A percentile compares a stretch with the other conserved stretches of the same genome.
phyloP scores from a whole-genome alignment of 2,113 vertebrate genomes.

The Syrmaticus mikado region DNA sequence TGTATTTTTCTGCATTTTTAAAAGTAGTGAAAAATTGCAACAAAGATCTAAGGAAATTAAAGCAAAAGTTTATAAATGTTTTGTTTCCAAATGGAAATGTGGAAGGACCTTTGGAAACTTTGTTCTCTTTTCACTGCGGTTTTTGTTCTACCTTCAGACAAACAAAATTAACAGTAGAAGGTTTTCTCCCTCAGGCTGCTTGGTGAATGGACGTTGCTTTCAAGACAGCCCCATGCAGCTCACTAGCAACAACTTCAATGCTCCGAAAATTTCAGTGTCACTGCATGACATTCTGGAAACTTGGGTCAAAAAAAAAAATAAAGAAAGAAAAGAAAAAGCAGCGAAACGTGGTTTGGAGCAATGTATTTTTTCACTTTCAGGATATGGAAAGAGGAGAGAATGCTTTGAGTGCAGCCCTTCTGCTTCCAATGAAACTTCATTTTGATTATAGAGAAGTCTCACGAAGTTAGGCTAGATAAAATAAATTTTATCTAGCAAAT shows the following conservation, averaged over 20 bases:
- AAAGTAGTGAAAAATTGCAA: neutral
- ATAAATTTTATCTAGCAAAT: neutral
- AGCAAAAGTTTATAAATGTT: slow-evolving; percentile 36
- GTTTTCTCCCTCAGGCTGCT: slow-evolving; percentile 38
- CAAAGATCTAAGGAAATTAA: slow-evolving; percentile 33
- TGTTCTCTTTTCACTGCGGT: slow-evolving; percentile 21
- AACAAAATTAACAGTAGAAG: neutral
- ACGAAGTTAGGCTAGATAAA: neutral
- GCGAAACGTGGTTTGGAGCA: neutral
- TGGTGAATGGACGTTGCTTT: neutral
- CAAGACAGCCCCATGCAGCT: slow-evolving; percentile 32
- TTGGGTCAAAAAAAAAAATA: neutral
- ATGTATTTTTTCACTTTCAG: neutral
- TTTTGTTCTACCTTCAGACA: slow-evolving; percentile 40
- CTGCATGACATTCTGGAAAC: neutral
- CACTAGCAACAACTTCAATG: slow-evolving; percentile 30
- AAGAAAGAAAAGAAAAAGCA: neutral
- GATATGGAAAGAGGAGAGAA: neutral
- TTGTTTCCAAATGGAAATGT: slow-evolving; percentile 8
- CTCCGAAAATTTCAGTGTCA: slow-evolving; percentile 35
- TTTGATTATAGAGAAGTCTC: neutral
- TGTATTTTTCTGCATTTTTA: slow-evolving; percentile 12
- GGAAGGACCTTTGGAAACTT: slow-evolving; percentile 15
- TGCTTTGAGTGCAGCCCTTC: neutral
- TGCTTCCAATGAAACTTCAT: neutral